Conservation (phyloP, 2,113 vertebrate species). For the Gyps fulvus region DNA sequence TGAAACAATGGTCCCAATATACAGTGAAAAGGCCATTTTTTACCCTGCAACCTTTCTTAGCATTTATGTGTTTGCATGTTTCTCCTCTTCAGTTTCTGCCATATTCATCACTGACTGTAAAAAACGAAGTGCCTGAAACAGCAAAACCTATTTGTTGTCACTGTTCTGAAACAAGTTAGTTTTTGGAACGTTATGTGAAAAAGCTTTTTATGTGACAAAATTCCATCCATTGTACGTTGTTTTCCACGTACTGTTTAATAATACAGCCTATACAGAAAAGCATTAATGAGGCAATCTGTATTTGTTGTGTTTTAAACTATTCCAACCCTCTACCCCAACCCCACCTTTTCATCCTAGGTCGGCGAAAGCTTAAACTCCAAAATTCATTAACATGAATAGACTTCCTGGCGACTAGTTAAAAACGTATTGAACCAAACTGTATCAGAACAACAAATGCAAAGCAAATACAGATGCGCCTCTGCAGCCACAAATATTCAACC, state of each 20-base stretch:
- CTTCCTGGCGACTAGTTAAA: background rate
- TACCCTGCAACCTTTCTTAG: background rate
- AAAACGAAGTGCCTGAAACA: background rate
- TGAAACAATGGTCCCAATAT: background rate
- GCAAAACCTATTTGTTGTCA: background rate
- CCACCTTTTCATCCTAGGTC: background rate
- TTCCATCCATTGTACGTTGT: accelerated
- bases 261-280: background rate
- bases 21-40: background rate
- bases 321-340: background rate
- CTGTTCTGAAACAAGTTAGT: background rate
- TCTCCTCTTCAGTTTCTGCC: background rate
- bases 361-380: background rate
- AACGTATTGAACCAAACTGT: background rate
- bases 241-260: background rate
- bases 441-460: background rate
- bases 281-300: background rate
- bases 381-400: background rate
- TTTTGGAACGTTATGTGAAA: background rate
- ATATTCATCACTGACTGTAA: background rate
- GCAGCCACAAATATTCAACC: background rate
- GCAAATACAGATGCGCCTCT: background rate
- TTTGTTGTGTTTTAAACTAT: background rate
- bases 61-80: background rate
- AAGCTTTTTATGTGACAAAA: background rate